Evolutionary conservation across 2,797 vertebrate species (phyloP), one percentile per base, ranked within the genome.

Genomic region (Cossypha heuglini): DNA sequence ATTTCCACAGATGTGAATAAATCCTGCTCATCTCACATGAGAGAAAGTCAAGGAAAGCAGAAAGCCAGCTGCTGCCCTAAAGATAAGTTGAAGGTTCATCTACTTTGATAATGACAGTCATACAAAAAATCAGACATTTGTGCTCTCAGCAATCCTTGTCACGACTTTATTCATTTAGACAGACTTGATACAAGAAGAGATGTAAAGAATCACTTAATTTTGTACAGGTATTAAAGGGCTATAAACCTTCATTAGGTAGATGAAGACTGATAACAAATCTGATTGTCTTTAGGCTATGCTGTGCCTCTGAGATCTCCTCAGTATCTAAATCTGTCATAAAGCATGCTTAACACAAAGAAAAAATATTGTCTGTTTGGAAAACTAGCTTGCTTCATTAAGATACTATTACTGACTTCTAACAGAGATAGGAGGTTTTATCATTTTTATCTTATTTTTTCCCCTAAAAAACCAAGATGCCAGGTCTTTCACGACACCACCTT

Each of bases 251-350:
- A 76, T 82, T 94, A 91, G 42, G 77, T 43, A 76, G 48, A 93
- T 94, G 71, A 93, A 94, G 75, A 63, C 35, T 29, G 84, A 88
- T 88, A 86, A 66, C 59, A 93, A 68, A 79, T 59, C 78, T 81
- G 46, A 94, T 95, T 87, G 67, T 90, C 95, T 96, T 92, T 83
- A 86, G 96, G 94, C 85, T 94, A 89, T 88, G 46, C 28, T 83
- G 59, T 37, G 12, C 80, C 89, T 92, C 77, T 78, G 94, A 94
- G 88, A 92, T 85, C 82, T 93, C 93, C 80, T 88, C 94, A 91
- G 85, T 57, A 86, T 84, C 93, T 87, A 90, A 93, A 86, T 94
- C 87, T 96, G 83, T 94, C 95, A 96, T 93, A 96, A 95, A 61
- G 13, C 58, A 67, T 87, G 46, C 61, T 94, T 92, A 94, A 82